Base-by-base conservation (phyloP, 2,113 vertebrate genomes). In the Perca schrenkii region DNA sequence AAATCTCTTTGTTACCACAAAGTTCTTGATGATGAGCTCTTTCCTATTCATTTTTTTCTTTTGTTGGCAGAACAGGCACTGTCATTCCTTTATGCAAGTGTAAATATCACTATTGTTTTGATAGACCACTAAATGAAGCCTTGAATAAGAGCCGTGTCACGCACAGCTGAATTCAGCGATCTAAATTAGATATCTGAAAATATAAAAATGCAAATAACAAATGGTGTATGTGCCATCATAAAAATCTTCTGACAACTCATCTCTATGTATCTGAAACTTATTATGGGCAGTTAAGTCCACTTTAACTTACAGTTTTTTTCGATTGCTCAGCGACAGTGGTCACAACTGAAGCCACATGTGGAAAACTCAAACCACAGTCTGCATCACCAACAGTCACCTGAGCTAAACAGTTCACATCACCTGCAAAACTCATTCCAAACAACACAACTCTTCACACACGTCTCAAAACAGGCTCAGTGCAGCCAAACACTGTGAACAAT, bases 81-180 rank as follows among this genome's bases (percentile, higher is more conserved):
- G 21, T 54, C 57, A 15, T 71, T 77, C 34, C 57, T 77, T 60
- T 17, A 40, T 40, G 8, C 10, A 61, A 69, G 53, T n/a, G 21
- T 72, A 77, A 72, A 56, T 74, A 66, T 36, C 31, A 68, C n/a
- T 3, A 62, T 22, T 43, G 49, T 79, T 90, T 88, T 46, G 70
- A 49, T 19, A 74, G 75, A 80, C n/a, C n/a, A 16, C 22, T 15
- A 2, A 2, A 78, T 73, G 40, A 66, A 67, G 2, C 19, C 50
- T 11, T 5, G 19, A 62, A 25, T 10, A 52, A 49, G 19, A 74
- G 63, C 74, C 64, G 56, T 10, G 8, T 58, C 47, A 70, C 47
- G 22, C 73, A 58, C 25, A 8, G 25, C 17, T 0, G 2, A 79
- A 22, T 31, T 47, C 57, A 70, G 50, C 7, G 6, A 74, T 66